Percentiles rank a stretch among this genome's conserved stretches.
Evolutionary conservation across 2,888 invertebrate genomes (phyloP).

Genomic region (Tipula vernalis): DNA sequence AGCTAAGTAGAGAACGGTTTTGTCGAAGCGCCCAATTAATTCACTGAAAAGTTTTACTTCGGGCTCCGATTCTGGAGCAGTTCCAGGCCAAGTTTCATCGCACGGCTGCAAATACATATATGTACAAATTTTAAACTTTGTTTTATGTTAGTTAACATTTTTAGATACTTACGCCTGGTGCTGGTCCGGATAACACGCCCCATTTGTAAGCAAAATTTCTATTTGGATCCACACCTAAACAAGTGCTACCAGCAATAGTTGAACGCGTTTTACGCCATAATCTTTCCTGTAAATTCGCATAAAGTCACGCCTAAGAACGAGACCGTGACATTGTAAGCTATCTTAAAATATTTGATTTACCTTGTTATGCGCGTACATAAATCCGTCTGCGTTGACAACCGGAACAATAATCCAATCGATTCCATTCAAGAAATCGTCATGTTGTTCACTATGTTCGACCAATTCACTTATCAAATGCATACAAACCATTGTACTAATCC

Average conservation of each 20-base stretch:
- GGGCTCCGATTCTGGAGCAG: conserved; percentile 28
- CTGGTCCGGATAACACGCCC: conserved; percentile 28
- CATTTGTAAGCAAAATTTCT: conserved; percentile 62
- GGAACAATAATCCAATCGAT: conserved; percentile 24
- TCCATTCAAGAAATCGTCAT: not conserved
- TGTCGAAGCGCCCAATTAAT: conserved; percentile 27
- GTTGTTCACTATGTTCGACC: not conserved
- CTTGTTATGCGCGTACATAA: conserved; percentile 30
- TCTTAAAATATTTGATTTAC: not conserved
- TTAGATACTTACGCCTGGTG: not conserved
- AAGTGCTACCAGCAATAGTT: conserved; percentile 34
- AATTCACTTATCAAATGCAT: not conserved
- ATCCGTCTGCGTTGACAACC: conserved; percentile 34
- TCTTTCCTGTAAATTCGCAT: conserved; percentile 19
- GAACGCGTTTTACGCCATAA: conserved; percentile 57
- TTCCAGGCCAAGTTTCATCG: not conserved
- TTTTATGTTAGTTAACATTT: not conserved
- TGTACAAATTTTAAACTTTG: not conserved
- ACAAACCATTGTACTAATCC: not conserved
- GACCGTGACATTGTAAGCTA: too few relatives aligned
- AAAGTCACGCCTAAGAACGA: too few relatives aligned
- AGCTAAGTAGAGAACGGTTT: conserved; percentile 33
- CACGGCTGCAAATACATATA: not conserved
- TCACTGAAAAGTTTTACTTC: conserved; percentile 30
- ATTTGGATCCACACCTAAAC: conserved; percentile 62